phyloP scores from a whole-genome alignment of 2,888 invertebrate species.

The Lithophane socia region DNA sequence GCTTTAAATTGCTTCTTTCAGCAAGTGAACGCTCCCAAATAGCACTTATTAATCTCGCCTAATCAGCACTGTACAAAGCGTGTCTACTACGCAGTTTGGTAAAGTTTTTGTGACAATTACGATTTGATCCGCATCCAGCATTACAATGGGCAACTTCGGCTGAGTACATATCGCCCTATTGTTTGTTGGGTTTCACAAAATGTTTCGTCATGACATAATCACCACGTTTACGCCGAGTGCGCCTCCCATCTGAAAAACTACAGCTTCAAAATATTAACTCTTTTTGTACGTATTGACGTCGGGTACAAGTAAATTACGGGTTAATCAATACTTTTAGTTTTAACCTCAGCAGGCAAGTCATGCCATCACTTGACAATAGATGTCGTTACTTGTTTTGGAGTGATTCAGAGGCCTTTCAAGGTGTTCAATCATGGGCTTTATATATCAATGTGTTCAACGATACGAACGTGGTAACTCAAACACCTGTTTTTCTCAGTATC shows the following conservation, averaged over 20 bases:
- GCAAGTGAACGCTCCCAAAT: constrained; percentile 31
- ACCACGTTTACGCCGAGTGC: constrained; percentile 66
- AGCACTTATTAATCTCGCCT: constrained; percentile 52
- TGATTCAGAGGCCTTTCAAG: constrained; percentile 4
- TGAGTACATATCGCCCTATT: constrained; percentile 80
- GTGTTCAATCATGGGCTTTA: background rate
- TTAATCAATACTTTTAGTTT: constrained; percentile 30
- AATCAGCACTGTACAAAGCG: constrained; percentile 47
- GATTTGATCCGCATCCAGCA: constrained; percentile 80
- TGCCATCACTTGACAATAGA: constrained; percentile 35
- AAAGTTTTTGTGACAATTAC: constrained; percentile 78
- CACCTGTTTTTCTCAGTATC: constrained; percentile 36
- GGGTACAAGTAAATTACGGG: constrained; percentile 27
- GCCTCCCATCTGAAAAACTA: constrained; percentile 55
- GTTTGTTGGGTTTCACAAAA: constrained; percentile 80
- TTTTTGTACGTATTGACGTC: constrained; percentile 46
- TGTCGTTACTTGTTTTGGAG: constrained; percentile 19
- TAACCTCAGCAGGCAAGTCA: constrained; percentile 29
- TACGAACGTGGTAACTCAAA: constrained; percentile 10
- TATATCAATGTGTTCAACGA: constrained; percentile 1
- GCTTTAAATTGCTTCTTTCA: constrained; percentile 45
- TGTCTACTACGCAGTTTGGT: constrained; percentile 54
- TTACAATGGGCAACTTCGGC: constrained; percentile 80
- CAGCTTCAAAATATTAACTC: constrained; percentile 30
- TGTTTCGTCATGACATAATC: constrained; percentile 80